These are phyloP conservation scores for Isaurus tuberculatus DNA, from an alignment of 92 coral and sea anemone species.

Conservation along the genomic window DNA sequence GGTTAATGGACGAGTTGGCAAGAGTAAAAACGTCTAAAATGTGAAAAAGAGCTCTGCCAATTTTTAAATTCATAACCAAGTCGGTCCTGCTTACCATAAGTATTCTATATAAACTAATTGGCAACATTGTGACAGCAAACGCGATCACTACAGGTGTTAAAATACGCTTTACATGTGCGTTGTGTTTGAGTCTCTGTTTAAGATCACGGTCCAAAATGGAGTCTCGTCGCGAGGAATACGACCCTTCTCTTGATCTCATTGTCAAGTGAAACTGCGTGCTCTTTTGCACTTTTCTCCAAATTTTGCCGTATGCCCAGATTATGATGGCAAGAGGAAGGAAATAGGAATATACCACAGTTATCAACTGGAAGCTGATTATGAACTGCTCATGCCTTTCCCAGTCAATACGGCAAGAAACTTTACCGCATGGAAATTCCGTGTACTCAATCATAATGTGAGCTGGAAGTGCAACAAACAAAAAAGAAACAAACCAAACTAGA, in stretches of 20 bases:
- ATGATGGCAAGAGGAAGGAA: constrained; percentile 35
- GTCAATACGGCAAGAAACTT: neutral
- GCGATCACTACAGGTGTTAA: constrained; percentile 62
- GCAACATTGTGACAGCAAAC: constrained; percentile 61
- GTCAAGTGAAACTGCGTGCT: constrained; percentile 19
- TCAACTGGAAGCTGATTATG: neutral
- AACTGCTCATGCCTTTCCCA: neutral
- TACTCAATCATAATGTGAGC: constrained; percentile 12
- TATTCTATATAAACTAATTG: constrained; percentile 51
- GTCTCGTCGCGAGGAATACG: neutral
- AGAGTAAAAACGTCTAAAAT: constrained; percentile 1
- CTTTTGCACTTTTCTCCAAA: constrained; percentile 7
- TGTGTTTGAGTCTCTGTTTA: constrained; percentile 15
- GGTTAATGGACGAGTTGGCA: constrained; percentile 56
- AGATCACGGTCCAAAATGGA: neutral
- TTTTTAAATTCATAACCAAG: neutral
- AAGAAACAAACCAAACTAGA: constrained; percentile 7
- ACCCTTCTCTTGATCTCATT: neutral
- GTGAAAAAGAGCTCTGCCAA: neutral
- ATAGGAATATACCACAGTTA: neutral
- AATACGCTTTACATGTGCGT: constrained; percentile 53
- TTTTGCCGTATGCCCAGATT: constrained; percentile 16
- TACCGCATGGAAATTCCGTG: neutral
- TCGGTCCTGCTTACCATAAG: constrained; percentile 5
- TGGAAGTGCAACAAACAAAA: constrained; percentile 17